A percentile compares a stretch with the other conserved stretches of the same genome.
phyloP scores from a whole-genome alignment of 23 tunicate genomes.

The Oikopleura albicans region DNA sequence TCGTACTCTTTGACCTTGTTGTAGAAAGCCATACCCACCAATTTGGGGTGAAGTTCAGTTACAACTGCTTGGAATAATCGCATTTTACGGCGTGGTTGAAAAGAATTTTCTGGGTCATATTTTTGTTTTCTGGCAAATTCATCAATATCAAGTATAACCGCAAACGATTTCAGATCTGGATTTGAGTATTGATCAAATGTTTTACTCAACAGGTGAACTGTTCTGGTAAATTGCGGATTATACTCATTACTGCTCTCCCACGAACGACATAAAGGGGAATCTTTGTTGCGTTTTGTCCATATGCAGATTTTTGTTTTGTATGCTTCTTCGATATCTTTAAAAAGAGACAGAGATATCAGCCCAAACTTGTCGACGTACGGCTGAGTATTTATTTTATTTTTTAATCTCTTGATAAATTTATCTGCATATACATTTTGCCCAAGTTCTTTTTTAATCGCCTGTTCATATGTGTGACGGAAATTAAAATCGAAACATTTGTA shows the following conservation, averaged over 20 bases:
- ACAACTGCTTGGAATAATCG: neutral
- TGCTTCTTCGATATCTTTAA: no score
- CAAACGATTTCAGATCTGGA: neutral
- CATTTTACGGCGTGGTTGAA: neutral
- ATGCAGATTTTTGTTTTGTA: no score
- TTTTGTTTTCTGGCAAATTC: neutral
- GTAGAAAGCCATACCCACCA: neutral
- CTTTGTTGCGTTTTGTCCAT: no score
- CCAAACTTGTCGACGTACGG: no score
- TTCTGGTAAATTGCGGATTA: neutral
- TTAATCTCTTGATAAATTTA: neutral
- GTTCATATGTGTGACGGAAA: no score
- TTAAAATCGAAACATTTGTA: no score
- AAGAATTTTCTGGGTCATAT: neutral
- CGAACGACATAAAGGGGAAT: no score
- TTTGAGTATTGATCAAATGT: neutral
- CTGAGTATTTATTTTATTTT: neutral
- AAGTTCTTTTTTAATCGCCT: no score
- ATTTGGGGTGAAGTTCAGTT: neutral
- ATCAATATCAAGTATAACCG: neutral
- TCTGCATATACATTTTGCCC: neutral
- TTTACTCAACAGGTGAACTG: neutral
- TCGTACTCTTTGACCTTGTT: neutral
- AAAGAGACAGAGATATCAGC: no score
- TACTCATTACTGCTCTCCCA: no score